Conservation (phyloP, 1,140 invertebrate species). For the Holcopasites calliopsidis region DNA sequence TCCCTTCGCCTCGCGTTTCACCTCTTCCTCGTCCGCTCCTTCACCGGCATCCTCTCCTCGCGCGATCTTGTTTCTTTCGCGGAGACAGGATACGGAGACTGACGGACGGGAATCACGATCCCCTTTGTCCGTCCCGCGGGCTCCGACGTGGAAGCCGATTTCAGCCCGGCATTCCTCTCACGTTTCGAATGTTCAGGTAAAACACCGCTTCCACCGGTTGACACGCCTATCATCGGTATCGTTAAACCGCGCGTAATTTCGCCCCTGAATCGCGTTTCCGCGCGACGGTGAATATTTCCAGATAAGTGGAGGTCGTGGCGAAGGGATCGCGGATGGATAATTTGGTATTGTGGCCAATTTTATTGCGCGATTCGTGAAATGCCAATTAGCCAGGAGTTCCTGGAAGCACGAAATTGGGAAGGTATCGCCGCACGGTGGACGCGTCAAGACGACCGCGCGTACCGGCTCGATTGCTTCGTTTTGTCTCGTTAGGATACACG, state of each 20-base stretch:
- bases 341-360: conserved; percentile 15
- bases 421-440: conserved; percentile 26
- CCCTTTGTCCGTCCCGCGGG: conserved; percentile 62
- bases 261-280: conserved; percentile 12
- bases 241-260: conserved; percentile 47
- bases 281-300: not conserved
- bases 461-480: conserved; percentile 56
- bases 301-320: too few species aligned
- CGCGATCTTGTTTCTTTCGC: conserved; percentile 68
- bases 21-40: conserved; percentile 4
- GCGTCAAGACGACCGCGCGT: conserved; percentile 33
- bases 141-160: conserved; percentile 53
- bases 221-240: conserved; percentile 48
- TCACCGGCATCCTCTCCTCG: conserved; percentile 59
- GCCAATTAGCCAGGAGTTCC: conserved; percentile 28
- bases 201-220: conserved; percentile 49
- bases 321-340: not conserved
- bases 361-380: not conserved
- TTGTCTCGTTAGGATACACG: conserved; percentile 65
- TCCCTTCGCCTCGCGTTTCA: not conserved
- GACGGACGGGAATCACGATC: conserved; percentile 65
- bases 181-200: conserved; percentile 61
- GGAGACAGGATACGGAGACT: conserved; percentile 63
- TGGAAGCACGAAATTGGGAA: conserved; percentile 41
- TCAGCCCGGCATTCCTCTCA: conserved; percentile 57